Percentiles rank a stretch among this genome's conserved stretches.
Evolutionary conservation across 1,140 invertebrate genomes (phyloP).

Genomic region (Orius insidiosus): DNA sequence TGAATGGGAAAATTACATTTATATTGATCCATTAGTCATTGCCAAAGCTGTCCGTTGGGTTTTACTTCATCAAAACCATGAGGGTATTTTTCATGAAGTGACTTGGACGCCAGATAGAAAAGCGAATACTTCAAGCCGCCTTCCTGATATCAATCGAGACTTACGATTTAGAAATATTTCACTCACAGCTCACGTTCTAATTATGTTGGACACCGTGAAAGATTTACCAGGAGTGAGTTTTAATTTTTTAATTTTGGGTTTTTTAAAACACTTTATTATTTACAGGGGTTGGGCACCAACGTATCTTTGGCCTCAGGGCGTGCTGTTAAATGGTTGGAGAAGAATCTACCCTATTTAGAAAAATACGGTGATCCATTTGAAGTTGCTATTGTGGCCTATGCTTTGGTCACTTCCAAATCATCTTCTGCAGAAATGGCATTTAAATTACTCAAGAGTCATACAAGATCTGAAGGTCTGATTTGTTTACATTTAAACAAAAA

Average conservation of each 20-base stretch:
- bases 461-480: slow-evolving; percentile 39
- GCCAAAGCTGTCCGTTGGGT: slow-evolving; percentile 60
- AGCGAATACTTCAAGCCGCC: slow-evolving; percentile 52
- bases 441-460: slow-evolving; percentile 44
- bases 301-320: slow-evolving; percentile 49
- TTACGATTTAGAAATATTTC: slow-evolving; percentile 60
- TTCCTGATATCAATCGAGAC: slow-evolving; percentile 25
- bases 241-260: neutral
- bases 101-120: slow-evolving; percentile 66
- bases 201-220: slow-evolving; percentile 63
- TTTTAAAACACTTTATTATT: slow-evolving; percentile 10
- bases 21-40: slow-evolving; percentile 68
- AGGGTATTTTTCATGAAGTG: slow-evolving; percentile 73
- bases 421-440: slow-evolving; percentile 65
- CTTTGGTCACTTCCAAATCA: slow-evolving; percentile 60
- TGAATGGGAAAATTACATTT: slow-evolving; percentile 85
- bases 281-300: slow-evolving; percentile 44
- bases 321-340: slow-evolving; percentile 65
- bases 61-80: slow-evolving; percentile 54
- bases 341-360: slow-evolving; percentile 57
- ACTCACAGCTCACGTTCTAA: slow-evolving; percentile 74
- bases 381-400: slow-evolving; percentile 73
- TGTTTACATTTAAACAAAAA: neutral
- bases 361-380: slow-evolving; percentile 59
- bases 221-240: slow-evolving; percentile 49